These are phyloP conservation scores for Laterallus jamaicensis DNA, from an alignment of 2,113 vertebrate genomes.

Conservation along the genomic window DNA sequence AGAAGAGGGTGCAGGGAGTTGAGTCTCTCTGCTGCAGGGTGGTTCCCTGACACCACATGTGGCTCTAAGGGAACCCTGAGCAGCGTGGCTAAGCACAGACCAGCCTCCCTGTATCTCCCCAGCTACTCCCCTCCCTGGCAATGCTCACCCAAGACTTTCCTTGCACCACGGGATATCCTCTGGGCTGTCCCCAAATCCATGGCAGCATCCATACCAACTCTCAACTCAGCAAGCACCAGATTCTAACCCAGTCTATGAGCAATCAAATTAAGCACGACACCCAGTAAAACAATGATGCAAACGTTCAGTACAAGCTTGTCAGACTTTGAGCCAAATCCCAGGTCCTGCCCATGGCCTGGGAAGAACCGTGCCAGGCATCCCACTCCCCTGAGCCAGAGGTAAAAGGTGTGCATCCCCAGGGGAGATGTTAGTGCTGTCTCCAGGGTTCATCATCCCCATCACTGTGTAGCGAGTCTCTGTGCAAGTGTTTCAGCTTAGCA, in stretches of 20 bases:
- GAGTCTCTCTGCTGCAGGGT: neutral
- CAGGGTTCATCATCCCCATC: neutral
- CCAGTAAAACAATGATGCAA: neutral
- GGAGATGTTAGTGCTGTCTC: neutral
- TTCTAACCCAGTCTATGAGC: neutral
- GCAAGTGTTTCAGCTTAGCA: neutral
- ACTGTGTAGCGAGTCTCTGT: fast-evolving
- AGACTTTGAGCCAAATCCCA: neutral
- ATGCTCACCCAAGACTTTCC: neutral
- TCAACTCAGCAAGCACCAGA: neutral
- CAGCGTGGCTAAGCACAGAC: neutral
- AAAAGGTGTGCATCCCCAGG: neutral
- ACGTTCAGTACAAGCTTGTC: neutral
- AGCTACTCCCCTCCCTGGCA: neutral
- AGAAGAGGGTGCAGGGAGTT: neutral
- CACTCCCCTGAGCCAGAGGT: neutral
- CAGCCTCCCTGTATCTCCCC: neutral
- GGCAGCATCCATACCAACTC: neutral
- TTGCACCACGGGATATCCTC: neutral
- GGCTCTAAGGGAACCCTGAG: neutral
- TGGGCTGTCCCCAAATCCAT: neutral
- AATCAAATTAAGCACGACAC: neutral
- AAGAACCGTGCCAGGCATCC: neutral
- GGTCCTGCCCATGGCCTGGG: neutral
- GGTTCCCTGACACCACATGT: fast-evolving